Conservation (phyloP, 2,113 vertebrate species). For the Ranitomeya imitator region DNA sequence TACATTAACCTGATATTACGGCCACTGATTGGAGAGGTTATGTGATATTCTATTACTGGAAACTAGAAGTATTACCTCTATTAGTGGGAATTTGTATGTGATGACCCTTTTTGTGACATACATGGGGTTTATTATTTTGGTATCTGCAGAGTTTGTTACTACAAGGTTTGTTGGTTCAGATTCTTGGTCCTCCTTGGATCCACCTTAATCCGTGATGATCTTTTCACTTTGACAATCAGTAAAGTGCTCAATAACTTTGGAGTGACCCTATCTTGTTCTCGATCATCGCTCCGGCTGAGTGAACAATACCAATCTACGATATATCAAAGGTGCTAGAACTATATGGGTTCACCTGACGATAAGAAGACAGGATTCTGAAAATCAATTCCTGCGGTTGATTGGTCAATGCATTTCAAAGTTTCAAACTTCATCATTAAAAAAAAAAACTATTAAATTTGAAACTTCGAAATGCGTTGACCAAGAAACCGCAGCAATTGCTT, state of each 20-base stretch:
- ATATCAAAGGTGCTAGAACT: no score
- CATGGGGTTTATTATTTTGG: no score
- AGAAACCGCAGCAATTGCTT: no score
- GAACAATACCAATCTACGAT: background rate
- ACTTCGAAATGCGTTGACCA: no score
- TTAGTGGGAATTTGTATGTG: background rate
- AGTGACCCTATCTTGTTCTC: background rate
- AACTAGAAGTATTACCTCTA: background rate
- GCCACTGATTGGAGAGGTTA: background rate
- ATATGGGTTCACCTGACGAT: no score
- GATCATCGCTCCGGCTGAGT: background rate
- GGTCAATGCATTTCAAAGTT: no score
- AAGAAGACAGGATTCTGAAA: no score
- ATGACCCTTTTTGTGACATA: background rate
- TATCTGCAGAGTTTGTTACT: background rate
- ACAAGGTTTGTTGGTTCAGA: background rate
- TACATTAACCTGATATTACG: background rate
- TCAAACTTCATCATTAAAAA: no score
- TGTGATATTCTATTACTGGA: background rate
- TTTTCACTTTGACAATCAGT: background rate
- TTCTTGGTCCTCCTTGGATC: background rate
- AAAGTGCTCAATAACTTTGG: background rate
- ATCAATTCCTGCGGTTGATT: no score
- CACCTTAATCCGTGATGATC: background rate
- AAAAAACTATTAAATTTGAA: no score